Evolutionary conservation across 2,113 vertebrate genomes (phyloP).

Genomic region (Corythaeola cristata): DNA sequence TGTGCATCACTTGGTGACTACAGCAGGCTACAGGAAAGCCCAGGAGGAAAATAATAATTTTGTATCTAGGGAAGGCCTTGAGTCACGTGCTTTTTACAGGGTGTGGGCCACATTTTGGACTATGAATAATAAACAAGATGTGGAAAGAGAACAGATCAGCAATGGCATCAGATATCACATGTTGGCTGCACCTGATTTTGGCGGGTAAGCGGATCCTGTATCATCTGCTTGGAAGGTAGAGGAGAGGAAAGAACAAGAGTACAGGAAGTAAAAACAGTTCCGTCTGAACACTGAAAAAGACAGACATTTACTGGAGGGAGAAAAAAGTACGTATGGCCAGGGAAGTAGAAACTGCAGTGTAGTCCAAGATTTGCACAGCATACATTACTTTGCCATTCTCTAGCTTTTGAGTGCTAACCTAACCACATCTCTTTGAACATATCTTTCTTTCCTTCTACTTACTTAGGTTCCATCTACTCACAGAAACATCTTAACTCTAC

Average conservation of each 20-base stretch:
- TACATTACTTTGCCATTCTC: neutral
- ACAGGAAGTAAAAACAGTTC: neutral
- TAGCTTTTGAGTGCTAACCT: neutral
- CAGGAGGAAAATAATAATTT: slow-evolving; percentile 56
- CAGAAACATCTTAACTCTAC: neutral
- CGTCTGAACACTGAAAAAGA: neutral
- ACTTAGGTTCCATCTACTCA: neutral
- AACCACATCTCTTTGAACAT: neutral
- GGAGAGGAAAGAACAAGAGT: neutral
- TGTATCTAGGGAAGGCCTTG: slow-evolving; percentile 32
- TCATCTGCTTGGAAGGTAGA: neutral
- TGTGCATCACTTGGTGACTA: neutral
- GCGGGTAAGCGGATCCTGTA: neutral
- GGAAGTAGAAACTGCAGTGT: neutral
- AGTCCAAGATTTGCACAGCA: neutral
- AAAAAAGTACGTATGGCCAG: neutral
- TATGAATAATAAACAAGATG: slow-evolving; percentile 20
- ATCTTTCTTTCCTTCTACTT: neutral
- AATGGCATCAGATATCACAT: neutral
- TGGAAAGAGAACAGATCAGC: slow-evolving; percentile 9
- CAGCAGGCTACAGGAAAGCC: slow-evolving; percentile 23
- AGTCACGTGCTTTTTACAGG: slow-evolving; percentile 27
- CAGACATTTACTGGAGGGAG: neutral
- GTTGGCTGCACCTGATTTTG: neutral
- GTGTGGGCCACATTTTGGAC: neutral